A percentile compares a stretch with the other conserved stretches of the same genome.
Conservation (phyloP, 2,113 vertebrate genomes). For the Pyxicephalus adspersus region DNA sequence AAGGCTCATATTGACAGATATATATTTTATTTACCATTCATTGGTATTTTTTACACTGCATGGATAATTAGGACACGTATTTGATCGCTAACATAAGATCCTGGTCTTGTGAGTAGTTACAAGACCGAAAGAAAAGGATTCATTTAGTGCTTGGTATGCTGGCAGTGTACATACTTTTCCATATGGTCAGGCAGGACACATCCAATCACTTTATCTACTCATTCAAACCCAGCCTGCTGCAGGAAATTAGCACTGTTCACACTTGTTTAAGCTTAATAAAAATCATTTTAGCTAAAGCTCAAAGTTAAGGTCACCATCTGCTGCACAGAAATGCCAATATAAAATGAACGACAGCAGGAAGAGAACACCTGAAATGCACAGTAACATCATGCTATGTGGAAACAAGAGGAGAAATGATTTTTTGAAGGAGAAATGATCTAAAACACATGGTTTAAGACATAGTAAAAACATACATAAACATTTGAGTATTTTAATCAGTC, state of each 20-base stretch:
- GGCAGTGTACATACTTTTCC: constrained; percentile 68
- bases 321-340: constrained; percentile 77
- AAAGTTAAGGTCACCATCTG: constrained; percentile 87
- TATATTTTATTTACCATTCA: background rate
- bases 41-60: constrained; percentile 1
- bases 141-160: constrained; percentile 67
- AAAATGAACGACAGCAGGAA: constrained; percentile 72
- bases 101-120: constrained; percentile 56
- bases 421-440: no score
- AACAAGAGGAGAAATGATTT: constrained; percentile 53
- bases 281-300: constrained; percentile 80
- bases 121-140: constrained; percentile 57
- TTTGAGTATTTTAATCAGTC: no score
- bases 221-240: constrained; percentile 76
- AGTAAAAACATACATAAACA: no score
- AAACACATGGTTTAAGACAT: no score
- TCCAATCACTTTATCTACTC: constrained; percentile 68
- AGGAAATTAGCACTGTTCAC: constrained; percentile 85
- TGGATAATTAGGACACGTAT: constrained; percentile 1
- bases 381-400: constrained; percentile 64
- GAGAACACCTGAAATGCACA: constrained; percentile 63
- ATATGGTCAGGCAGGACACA: constrained; percentile 74
- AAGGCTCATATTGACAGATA: background rate
- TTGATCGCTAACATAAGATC: constrained; percentile 41
- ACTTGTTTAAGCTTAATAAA: constrained; percentile 92